Evolutionary conservation across 2,797 vertebrate genomes (phyloP), one percentile per base, ranked within the genome.

Genomic region (Intellagama lesueurii): DNA sequence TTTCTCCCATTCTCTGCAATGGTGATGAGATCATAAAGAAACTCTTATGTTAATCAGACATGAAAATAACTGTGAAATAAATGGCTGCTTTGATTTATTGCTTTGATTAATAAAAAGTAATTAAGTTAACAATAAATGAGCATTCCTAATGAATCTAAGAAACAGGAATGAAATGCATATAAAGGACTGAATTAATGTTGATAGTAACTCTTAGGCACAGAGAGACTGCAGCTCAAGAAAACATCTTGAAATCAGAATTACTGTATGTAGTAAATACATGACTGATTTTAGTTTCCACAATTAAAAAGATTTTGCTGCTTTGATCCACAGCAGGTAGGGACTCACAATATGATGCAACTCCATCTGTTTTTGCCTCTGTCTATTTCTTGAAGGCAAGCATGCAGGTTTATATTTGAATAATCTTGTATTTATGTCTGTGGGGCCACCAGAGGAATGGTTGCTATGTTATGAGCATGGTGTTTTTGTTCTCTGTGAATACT

Each of bases 101-200:
- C 24, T 92, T 93, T 91, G 87, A 90, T 90, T 94, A 94, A 91
- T 89, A 92, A 88, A 90, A 90, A 91, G 72, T 79, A 91, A 91
- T 91, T 93, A 94, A 87, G 8, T 81, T 81, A 44, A 91, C 87
- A 68, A 81, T 86, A 92, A 89, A 92, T 91, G 82, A 87, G 76
- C 78, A 80, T 92, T 91, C 85, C 73, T 82, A 87, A 32, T 83
- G 85, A 86, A 91, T 87, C 87, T 81, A 81, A 87, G 73, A 88
- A 91, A 81, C 28, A 83, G 11, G 30, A 92, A 60, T 66, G 81
- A 84, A 88, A 40, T n/a, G 88, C 81, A 93, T 49, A 89, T 89
- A 90, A 93, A 89, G 60, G 78, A 90, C 0, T 5, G 88, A 88
- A 91, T 84, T 78, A 87, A 86, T n/a, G 0, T 9, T 80, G 0